Evolutionary conservation across 2,888 invertebrate species (phyloP), one percentile per base, ranked within the genome.

Genomic region (Epinotia bilunana): DNA sequence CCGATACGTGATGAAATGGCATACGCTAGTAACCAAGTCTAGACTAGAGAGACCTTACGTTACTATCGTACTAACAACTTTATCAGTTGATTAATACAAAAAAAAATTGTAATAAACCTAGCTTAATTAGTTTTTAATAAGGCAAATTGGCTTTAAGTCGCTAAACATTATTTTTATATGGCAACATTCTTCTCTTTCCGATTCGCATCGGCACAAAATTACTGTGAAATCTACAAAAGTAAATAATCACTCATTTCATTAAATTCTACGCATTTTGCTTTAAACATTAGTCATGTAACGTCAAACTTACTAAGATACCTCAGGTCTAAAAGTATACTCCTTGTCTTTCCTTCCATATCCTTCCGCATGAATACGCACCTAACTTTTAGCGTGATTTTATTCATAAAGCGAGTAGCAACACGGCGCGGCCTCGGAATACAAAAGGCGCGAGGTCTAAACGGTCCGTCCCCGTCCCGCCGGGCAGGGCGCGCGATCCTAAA

Each of bases 401-500:
- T 58, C 65, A 60, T 69, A 69, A 58, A 69, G 58, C 46, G 43
- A n/a, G 33, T 70, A 72, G 57, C 43, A 43, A 57, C 28, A 23
- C 58, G 23, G 53, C 28, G n/a, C 58, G 23, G 53, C 49, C 58
- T 49, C 28, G 11, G 16, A 23, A 64, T 9, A 68, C 61, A 69
- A 74, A 69, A 23, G 60, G 53, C 12, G 53, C 55, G 49, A 46
- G 55, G 46, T 39, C 70, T 63, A 63, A 63, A 63, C 69, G 68
- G 3, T 5, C n/a, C 73, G 64, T 60, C 70, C 9, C n/a, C 73
- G 64, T 60, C 70, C 74, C 70, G 18, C 49, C 4, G 73, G 72
- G 43, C 61, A 18, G 69, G 70, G 70, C 60, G 60, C 53, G 4
- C 58, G 73, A 23, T 64, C 70, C 64, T 74, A 71, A 74, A 61